Percentiles rank a stretch among this genome's conserved stretches.
Evolutionary conservation across 2,797 vertebrate species (phyloP).

Genomic region (Linurgus olivaceus): DNA sequence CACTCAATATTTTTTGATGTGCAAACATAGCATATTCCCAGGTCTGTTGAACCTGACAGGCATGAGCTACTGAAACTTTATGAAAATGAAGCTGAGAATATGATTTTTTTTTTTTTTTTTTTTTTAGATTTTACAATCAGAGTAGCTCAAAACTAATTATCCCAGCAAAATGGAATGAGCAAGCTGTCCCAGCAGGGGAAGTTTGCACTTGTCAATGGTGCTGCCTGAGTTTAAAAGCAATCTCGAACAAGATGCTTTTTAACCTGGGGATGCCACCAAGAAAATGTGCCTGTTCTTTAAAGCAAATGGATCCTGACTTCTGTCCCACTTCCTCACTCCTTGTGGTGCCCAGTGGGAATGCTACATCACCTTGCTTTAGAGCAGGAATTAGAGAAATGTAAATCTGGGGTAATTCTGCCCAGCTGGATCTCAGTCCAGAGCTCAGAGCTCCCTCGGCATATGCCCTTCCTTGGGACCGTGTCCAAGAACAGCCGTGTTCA

Average conservation of each 20-base stretch:
- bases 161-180: constrained; percentile 15
- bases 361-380: constrained; percentile 28
- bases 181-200: constrained; percentile 19
- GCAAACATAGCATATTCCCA: constrained; percentile 12
- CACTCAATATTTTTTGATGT: constrained; percentile 53
- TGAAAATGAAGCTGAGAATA: constrained; percentile 48
- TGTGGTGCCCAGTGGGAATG: constrained; percentile 13
- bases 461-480: constrained; percentile 36
- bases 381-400: constrained; percentile 33
- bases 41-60: constrained; percentile 42
- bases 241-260: neutral
- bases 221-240: constrained; percentile 30
- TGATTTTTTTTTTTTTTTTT: neutral
- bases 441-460: constrained; percentile 11
- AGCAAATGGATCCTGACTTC: constrained; percentile 24
- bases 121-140: neutral
- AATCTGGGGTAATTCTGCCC: constrained; percentile 30
- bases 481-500: constrained; percentile 1
- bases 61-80: constrained; percentile 38
- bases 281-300: neutral
- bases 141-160: constrained; percentile 33
- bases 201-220: neutral
- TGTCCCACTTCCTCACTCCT: neutral
- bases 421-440: neutral
- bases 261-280: neutral